These are phyloP conservation scores for Hypothenemus hampei DNA, from an alignment of 1,140 invertebrate species.

Conservation along the genomic window DNA sequence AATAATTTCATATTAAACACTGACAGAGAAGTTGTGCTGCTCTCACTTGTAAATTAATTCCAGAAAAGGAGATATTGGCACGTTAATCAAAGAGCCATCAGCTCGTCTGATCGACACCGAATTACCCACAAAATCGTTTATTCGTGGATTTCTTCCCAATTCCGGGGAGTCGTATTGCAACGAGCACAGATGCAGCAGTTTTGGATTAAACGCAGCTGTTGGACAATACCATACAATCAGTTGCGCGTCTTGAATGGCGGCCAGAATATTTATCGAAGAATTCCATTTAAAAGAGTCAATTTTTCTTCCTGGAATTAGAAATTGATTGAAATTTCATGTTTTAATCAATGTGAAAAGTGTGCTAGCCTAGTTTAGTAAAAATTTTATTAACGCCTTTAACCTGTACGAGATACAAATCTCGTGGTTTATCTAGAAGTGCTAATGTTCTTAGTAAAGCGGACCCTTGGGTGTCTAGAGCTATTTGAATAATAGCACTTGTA, in stretches of 20 bases:
- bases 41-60: slow-evolving; percentile 45
- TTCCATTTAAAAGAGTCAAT: slow-evolving; percentile 79
- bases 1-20: slow-evolving; percentile 1
- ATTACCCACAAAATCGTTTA: slow-evolving; percentile 74
- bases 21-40: background rate
- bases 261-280: slow-evolving; percentile 75
- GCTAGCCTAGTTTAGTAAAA: slow-evolving; percentile 60
- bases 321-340: too few relatives aligned
- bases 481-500: slow-evolving; percentile 62
- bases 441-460: slow-evolving; percentile 52
- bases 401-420: slow-evolving; percentile 71
- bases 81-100: slow-evolving; percentile 52
- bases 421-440: slow-evolving; percentile 76
- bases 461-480: slow-evolving; percentile 77
- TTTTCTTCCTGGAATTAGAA: slow-evolving; percentile 63
- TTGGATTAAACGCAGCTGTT: slow-evolving; percentile 66
- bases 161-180: slow-evolving; percentile 54
- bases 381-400: slow-evolving; percentile 60
- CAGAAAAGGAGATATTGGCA: slow-evolving; percentile 53
- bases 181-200: slow-evolving; percentile 54
- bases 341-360: slow-evolving; percentile 1
- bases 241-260: slow-evolving; percentile 74
- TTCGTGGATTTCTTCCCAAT: slow-evolving; percentile 72
- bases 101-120: slow-evolving; percentile 57
- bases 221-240: slow-evolving; percentile 86